Conservation (phyloP, 2,888 invertebrate species). For the Leptinotarsa rubiginosa region DNA sequence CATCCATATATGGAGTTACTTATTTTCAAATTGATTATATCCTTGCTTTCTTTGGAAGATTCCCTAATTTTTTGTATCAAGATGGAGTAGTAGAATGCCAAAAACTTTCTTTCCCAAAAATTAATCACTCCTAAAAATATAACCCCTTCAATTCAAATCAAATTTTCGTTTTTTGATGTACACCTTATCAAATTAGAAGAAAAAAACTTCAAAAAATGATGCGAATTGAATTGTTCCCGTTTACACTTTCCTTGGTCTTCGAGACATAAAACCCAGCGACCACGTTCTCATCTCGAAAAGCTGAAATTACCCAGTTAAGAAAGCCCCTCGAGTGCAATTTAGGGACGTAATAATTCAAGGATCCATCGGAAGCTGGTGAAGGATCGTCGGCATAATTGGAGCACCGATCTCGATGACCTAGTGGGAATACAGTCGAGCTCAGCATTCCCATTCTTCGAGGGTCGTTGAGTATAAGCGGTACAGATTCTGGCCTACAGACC, state of each 20-base stretch:
- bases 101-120: too few relatives aligned
- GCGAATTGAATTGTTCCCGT: not conserved
- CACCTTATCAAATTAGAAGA: not conserved
- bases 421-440: slow-evolving; percentile 22
- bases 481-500: slow-evolving; percentile 1
- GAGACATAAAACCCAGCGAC: not conserved
- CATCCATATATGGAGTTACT: too few relatives aligned
- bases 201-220: not conserved
- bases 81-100: too few relatives aligned
- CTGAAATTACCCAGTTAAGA: slow-evolving; percentile 24
- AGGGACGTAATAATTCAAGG: slow-evolving; percentile 23
- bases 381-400: slow-evolving; percentile 32
- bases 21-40: too few relatives aligned
- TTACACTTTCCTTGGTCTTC: not conserved
- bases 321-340: slow-evolving; percentile 27
- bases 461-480: slow-evolving; percentile 3
- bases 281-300: slow-evolving; percentile 9
- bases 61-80: too few relatives aligned
- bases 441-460: slow-evolving; percentile 21
- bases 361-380: slow-evolving; percentile 22
- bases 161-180: not conserved
- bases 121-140: too few relatives aligned
- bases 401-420: slow-evolving; percentile 32
- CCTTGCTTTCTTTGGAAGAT: too few relatives aligned
- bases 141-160: too few relatives aligned